Evolutionary conservation across 2,888 invertebrate genomes (phyloP).

Genomic region (Frankliniella fusca): DNA sequence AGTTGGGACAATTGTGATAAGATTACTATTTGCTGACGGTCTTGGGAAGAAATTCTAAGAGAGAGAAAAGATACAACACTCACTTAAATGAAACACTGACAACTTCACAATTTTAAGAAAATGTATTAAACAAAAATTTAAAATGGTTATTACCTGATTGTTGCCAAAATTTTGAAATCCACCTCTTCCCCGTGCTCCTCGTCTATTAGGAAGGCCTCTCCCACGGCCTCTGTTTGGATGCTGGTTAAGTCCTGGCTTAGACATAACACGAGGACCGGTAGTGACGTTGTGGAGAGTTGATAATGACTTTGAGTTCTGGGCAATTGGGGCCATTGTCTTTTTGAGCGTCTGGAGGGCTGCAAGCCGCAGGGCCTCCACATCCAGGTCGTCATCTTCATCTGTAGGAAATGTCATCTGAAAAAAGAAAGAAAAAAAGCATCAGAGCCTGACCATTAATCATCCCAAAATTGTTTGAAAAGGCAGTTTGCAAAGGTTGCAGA

Average conservation of each 20-base stretch:
- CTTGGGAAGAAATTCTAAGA: slow-evolving; percentile 5
- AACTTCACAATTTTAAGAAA: not conserved
- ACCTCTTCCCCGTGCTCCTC: not conserved
- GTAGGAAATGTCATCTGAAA: not conserved
- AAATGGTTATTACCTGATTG: not conserved
- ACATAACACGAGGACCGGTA: not conserved
- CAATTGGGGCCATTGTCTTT: not conserved
- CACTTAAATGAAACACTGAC: not conserved
- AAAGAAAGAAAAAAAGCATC: not conserved
- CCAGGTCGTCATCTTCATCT: not conserved
- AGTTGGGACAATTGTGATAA: slow-evolving; percentile 8
- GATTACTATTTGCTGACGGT: not conserved
- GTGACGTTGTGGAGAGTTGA: not conserved
- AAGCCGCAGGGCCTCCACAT: not conserved
- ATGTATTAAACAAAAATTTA: not conserved
- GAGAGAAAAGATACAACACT: not conserved
- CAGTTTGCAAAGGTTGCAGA: not conserved
- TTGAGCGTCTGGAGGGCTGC: not conserved
- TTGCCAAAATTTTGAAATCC: not conserved
- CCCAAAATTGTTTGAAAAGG: not conserved
- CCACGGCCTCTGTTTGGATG: not conserved
- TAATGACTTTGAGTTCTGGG: not conserved
- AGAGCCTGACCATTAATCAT: not conserved
- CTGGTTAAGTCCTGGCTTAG: not conserved
- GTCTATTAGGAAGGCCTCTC: not conserved